Base-by-base conservation (phyloP, 2,113 vertebrate genomes). In the Pomatostomus ruficeps region DNA sequence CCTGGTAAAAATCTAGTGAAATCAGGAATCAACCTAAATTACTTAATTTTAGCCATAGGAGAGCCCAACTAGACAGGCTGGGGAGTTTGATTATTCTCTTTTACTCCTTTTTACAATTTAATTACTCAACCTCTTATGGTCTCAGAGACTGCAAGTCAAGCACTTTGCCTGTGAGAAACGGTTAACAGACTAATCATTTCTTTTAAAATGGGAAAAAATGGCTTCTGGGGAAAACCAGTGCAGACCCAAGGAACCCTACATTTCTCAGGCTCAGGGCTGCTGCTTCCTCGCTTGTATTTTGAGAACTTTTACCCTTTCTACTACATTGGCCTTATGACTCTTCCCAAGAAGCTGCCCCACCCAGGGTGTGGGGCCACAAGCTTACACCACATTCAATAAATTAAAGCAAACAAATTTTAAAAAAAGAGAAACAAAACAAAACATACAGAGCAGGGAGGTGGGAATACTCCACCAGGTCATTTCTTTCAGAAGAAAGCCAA, bases 381-480 rank as follows among this genome's bases (percentile, higher is more conserved):
- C 35, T 87, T 85, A 51, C 19, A 36, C 7, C 25, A 31, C 1
- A 38, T 25, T 25, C 36, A 29, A 11, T 48, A 68, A 48, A 78
- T 14, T 33, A 29, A 89, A 68, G 19, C 5, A 55, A 36, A 67
- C 7, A 5, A 42, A 45, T 11, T n/a, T n/a, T n/a, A 12, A 29
- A 45, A 22, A 17, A 14, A 43, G 14, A 42, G 21, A 40, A 52
- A 23, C 7, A 22, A 15, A 58, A 14, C 23, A 54, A 46, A 76
- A 49, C 5, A 18, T 0, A 67, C 0, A 4, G 29, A 81, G 52
- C 3, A 11, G n/a, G 57, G 68, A 55, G 40, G 17, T 4, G 25
- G 45, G 20, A 68, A n/a, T 25, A 49, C 4, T 48, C 48, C 52
- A 55, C 21, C 24, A 38, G 16, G 63, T 42, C 12, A 21, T 16